A percentile compares a stretch with the other conserved stretches of the same genome.
phyloP scores from a whole-genome alignment of 1,140 invertebrate species.

The Phthorimaea operculella region DNA sequence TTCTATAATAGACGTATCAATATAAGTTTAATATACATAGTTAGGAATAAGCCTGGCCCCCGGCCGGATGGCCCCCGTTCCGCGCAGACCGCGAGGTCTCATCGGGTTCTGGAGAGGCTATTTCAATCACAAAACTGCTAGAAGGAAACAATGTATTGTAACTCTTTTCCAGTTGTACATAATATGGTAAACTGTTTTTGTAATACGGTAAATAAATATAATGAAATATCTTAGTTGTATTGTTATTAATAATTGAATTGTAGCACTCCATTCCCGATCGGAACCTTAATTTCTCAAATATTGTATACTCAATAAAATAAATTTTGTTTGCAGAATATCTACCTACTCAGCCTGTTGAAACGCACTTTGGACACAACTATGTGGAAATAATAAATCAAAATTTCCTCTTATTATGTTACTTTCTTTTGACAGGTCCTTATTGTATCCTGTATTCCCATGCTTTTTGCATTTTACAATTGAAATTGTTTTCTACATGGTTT shows the following conservation, averaged over 20 bases:
- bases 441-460: constrained; percentile 57
- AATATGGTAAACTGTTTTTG: constrained; percentile 67
- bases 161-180: constrained; percentile 64
- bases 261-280: constrained; percentile 66
- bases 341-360: constrained; percentile 61
- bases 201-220: constrained; percentile 69
- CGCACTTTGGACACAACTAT: constrained; percentile 63
- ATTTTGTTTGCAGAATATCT: constrained; percentile 66
- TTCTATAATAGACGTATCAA: constrained; percentile 62
- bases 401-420: constrained; percentile 61
- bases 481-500: constrained; percentile 63
- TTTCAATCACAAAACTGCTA: constrained; percentile 80
- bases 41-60: constrained; percentile 62
- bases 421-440: constrained; percentile 61
- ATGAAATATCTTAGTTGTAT: constrained; percentile 64
- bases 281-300: constrained; percentile 57
- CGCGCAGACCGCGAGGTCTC: constrained; percentile 73
- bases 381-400: constrained; percentile 68
- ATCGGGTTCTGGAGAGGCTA: constrained; percentile 81
- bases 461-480: constrained; percentile 45
- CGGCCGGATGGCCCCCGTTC: constrained; percentile 64
- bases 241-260: constrained; percentile 56
- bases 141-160: constrained; percentile 71
- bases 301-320: constrained; percentile 51
- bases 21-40: constrained; percentile 66